Base-by-base conservation (phyloP, 2,888 invertebrate genomes). In the Pachliopta kotzebuea region DNA sequence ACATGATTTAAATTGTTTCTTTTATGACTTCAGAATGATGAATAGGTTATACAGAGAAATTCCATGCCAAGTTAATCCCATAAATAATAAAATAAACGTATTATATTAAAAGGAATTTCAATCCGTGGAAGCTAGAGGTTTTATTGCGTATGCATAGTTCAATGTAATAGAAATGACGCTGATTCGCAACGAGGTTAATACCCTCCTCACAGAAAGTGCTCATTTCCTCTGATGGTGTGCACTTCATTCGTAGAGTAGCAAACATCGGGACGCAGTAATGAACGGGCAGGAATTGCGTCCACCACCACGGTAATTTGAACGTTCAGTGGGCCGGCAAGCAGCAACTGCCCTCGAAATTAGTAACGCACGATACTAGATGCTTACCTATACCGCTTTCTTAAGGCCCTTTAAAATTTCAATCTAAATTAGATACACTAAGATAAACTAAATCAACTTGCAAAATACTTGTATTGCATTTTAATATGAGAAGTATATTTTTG, bases 231-330 rank as follows among this genome's bases (percentile, higher is more conserved):
- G 77, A 71, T 76, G 74, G 76, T 75, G 78, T 74, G 74, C 77
- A 78, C 78, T 83, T 77, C 79, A 79, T 79, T 77, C 78, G 77
- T 78, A 75, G 81, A 79, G 83, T 80, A 80, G 83, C 83, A 84
- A 86, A 83, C 83, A 84, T 74, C 68, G 75, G 74, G 59, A 55
- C 60, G 69, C 75, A 69, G 84, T 85, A 86, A 85, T 85, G 85
- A 87, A 79, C 81, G 78, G 70, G 72, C 74, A 70, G 76, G 80
- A 76, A 79, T 76, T 75, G 78, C 76, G 77, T 71, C 74, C 76
- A 75, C 71, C 79, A 84, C 80, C 77, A 86, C 86, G 88, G 79
- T 83, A 87, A 88, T 89, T 88, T 88, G 83, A 83, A 82, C 83
- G 84, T 77, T 80, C 85, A 88, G 83, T 86, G 85, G 85, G 77